phyloP scores from a whole-genome alignment of 2,888 invertebrate genomes.

The Pammene fasciana region DNA sequence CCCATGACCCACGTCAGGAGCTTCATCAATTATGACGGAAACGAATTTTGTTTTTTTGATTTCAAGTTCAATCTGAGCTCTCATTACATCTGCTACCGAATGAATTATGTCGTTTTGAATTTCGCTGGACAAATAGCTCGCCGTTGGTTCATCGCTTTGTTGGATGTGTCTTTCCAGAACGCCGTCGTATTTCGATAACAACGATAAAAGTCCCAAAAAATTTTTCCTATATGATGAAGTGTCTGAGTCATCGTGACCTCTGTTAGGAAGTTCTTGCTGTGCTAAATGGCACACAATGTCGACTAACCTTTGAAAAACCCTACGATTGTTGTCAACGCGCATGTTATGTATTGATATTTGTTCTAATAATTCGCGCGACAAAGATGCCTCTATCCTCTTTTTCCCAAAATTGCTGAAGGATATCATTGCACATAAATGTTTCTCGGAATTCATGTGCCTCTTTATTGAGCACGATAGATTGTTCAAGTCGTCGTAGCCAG shows the following conservation, averaged over 20 bases:
- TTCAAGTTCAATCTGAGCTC: not conserved
- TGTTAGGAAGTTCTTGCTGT: slow-evolving; percentile 23
- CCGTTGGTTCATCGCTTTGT: not conserved
- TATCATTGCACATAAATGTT: not conserved
- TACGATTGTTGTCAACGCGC: slow-evolving; percentile 7
- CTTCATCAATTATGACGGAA: slow-evolving; percentile 5
- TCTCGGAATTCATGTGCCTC: not conserved
- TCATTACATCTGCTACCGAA: not conserved
- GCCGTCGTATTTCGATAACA: slow-evolving; percentile 3
- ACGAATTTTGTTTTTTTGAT: not conserved
- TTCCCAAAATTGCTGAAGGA: not conserved
- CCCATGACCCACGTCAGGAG: slow-evolving; percentile 1
- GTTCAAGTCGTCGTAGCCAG: not conserved
- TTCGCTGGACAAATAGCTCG: no score
- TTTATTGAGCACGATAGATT: not conserved
- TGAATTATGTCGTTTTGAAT: not conserved
- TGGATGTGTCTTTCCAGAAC: not conserved
- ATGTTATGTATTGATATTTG: not conserved
- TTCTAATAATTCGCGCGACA: not conserved
- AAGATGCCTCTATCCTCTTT: not conserved
- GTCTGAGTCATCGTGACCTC: slow-evolving; percentile 17
- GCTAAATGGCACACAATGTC: slow-evolving; percentile 22
- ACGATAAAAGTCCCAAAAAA: not conserved
- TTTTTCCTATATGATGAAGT: slow-evolving; percentile 3
- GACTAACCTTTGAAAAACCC: not conserved